These are phyloP conservation scores for Apis florea DNA, from an alignment of 1,140 invertebrate species.

Conservation along the genomic window DNA sequence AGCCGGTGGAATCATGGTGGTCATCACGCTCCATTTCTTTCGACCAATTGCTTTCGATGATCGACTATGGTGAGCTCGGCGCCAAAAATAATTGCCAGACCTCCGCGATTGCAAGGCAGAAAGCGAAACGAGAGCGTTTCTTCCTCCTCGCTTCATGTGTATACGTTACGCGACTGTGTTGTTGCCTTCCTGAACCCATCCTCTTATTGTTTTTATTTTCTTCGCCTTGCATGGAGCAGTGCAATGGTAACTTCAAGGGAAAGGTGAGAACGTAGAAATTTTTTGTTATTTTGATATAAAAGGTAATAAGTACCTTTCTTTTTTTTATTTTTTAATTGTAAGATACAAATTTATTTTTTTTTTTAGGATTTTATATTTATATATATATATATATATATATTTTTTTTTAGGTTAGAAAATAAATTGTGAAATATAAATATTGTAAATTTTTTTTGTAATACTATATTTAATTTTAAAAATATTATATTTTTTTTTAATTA, in stretches of 20 bases:
- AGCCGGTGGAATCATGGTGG: constrained; percentile 5
- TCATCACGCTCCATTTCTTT: constrained; percentile 47
- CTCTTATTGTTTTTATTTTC: constrained; percentile 16
- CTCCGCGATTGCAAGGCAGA: constrained; percentile 41
- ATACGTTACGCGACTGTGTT: constrained; percentile 15
- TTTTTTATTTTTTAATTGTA: too few species aligned
- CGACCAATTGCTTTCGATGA: constrained; percentile 45
- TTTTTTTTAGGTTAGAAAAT: too few species aligned
- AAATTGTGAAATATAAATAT: not conserved
- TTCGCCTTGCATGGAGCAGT: constrained; percentile 10
- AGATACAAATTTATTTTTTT: too few species aligned
- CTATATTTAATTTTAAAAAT: not conserved
- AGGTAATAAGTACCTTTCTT: too few species aligned
- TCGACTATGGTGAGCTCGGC: constrained; percentile 43
- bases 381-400: not conserved
- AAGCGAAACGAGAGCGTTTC: constrained; percentile 47
- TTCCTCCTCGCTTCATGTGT: constrained; percentile 29
- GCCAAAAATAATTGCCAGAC: constrained; percentile 57
- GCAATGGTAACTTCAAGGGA: not conserved
- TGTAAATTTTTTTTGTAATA: not conserved
- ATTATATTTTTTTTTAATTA: too few species aligned
- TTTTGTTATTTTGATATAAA: not conserved
- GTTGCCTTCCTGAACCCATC: not conserved
- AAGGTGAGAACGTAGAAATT: constrained; percentile 14
- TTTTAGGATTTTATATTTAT: too few species aligned